Base-by-base conservation (phyloP, 2,797 vertebrate species). In the Sebastes hopkinsi region DNA sequence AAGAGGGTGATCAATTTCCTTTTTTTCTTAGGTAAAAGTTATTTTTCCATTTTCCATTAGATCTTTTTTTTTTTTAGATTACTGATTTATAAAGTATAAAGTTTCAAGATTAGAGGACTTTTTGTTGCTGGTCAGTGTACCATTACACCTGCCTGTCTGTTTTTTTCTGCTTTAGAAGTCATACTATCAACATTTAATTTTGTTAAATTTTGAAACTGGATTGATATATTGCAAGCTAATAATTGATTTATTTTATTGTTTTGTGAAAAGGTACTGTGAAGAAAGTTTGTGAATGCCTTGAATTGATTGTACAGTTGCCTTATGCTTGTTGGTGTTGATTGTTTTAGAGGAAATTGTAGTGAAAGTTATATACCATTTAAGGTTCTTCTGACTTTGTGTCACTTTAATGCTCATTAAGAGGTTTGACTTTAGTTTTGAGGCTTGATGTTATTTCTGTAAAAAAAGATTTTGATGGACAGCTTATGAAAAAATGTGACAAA, bases 401-500 rank as follows among this genome's bases (percentile, higher is more conserved):
- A 61, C 30, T 70, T 74, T 55, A 30, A 30, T 67, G 72, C 27
- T 83, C 29, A 67, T 65, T 68, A 4, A 77, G 46, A 75, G 18
- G 58, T 71, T 77, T 32, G 60, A 67, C 70, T 67, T 86, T 30
- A 68, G 66, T 84, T 86, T 74, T 30, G 2, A 72, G 72, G 67
- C 67, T 90, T 70, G 30, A 46, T 81, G 79, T 86, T 66, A 77
- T 62, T 75, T 85, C 20, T 60, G 69, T 87, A 5, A 70, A 75
- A 79, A 5, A 70, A 75, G 65, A 78, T 90, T 92, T 90, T 84
- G 64, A 85, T 90, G 67, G 81, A 88, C 60, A 54, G 73, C 46
- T 72, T 83, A 50, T 89, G 78, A 70, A 82, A 88, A 89, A 87
- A 90, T 90, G 58, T 84, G 87, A 88, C 75, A 62, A 95, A 94